Evolutionary conservation across 2,888 invertebrate genomes (phyloP), one percentile per base, ranked within the genome.

Genomic region (Hedya salicella): DNA sequence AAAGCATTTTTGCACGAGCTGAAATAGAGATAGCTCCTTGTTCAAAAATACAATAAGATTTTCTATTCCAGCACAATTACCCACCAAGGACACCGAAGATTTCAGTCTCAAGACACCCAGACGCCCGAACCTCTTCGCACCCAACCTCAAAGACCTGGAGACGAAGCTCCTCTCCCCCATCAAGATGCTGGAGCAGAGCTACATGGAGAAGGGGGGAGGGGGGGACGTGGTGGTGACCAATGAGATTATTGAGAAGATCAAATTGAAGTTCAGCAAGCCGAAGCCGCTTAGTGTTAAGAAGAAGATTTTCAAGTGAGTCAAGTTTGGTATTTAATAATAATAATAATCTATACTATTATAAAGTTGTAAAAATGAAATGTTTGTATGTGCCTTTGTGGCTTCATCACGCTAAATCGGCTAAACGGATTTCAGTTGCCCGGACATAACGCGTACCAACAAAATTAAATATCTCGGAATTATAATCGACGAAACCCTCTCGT

Each of bases 291-390:
- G 79, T n/a, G 81, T 71, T 6, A 89, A 88, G 66, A 83, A 72
- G 68, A 83, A 75, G 21, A 84, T 90, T 65, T 75, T 89, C 0
- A 76, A 85, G 91, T 91, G 52, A 85, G 87, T 83, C 36, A 17
- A 66, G 11, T 14, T 19, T 25, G n/a, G n/a, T n/a, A n/a, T n/a
- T n/a, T n/a, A n/a, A n/a, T n/a, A n/a, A n/a, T n/a, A n/a, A n/a
- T n/a, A n/a, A n/a, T n/a, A n/a, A n/a, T n/a, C n/a, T n/a, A n/a
- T n/a, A n/a, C n/a, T n/a, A n/a, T n/a, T n/a, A n/a, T n/a, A n/a
- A n/a, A n/a, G n/a, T n/a, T n/a, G n/a, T n/a, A n/a, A n/a, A n/a
- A n/a, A n/a, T n/a, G n/a, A n/a, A n/a, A n/a, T n/a, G n/a, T n/a
- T n/a, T n/a, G n/a, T n/a, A n/a, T n/a, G n/a, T n/a, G n/a, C n/a